Evolutionary conservation across 1,140 invertebrate species (phyloP), one percentile per base, ranked within the genome.

Genomic region (Drosophila sproati): DNA sequence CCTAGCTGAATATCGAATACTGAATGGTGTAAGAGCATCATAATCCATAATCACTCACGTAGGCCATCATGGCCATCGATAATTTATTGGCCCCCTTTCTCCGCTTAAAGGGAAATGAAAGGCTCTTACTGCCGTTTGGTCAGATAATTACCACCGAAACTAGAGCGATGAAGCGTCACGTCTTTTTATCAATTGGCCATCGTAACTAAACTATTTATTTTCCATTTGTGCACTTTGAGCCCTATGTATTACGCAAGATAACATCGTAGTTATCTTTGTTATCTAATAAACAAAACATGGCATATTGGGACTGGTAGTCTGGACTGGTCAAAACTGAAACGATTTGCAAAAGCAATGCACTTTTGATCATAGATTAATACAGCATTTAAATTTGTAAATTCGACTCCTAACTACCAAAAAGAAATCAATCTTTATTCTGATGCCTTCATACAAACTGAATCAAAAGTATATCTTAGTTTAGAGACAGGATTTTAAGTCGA

Each of bases 21-120:
- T 37, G 43, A 34, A 37, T 32, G 34, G 57, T 20, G 29, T 39
- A 39, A 39, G 37, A 8, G 37, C 37, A 39, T 39, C 37, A 39
- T 39, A 39, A 39, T 39, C 47, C n/a, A 41, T 60, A 76, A 76
- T 72, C 61, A 50, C 54, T 73, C 70, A 76, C 72, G 72, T 74
- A 74, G 56, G 37, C 51, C 29, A 8, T 28, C 29, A 20, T 20
- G 20, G 20, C 20, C 4, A 34, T 43, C 39, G 59, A 10, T 64
- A 73, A 76, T 59, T 73, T 73, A 55, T 43, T 3, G 10, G 39
- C 48, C 8, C 39, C 41, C 60, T 72, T 72, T 72, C 60, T 43
- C 41, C 28, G 52, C 29, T 50, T 12, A 52, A 31, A 55, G 39
- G 60, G 63, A 71, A 75, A 75, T 64, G 69, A 75, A 75, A 72